Percentiles rank a stretch among this genome's conserved stretches.
Evolutionary conservation across 1,140 invertebrate genomes (phyloP).

Genomic region (Zaprionus vittiger): DNA sequence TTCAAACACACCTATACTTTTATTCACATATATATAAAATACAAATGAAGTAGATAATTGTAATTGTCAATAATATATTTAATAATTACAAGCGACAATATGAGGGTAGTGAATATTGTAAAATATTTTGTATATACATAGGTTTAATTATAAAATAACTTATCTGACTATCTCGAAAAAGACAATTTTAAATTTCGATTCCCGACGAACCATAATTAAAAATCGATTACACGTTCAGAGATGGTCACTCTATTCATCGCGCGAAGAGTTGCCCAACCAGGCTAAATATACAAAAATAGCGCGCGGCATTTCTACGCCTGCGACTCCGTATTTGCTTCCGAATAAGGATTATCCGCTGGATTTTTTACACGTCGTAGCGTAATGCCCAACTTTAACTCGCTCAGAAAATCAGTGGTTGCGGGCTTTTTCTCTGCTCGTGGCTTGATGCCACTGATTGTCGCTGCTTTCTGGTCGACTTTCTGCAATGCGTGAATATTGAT

Average conservation of each 20-base stretch:
- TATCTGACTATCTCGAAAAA: neutral
- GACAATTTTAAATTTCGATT: constrained; percentile 26
- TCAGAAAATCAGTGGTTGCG: constrained; percentile 62
- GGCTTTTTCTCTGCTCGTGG: constrained; percentile 69
- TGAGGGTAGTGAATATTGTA: neutral
- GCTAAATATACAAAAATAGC: neutral
- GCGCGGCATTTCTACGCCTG: constrained; percentile 49
- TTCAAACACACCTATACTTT: constrained; percentile 10
- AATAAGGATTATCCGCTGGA: constrained; percentile 64
- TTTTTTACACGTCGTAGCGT: constrained; percentile 68
- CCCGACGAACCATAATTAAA: neutral
- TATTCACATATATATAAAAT: constrained; percentile 18
- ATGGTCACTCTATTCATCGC: constrained; percentile 10
- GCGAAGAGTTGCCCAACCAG: constrained; percentile 25
- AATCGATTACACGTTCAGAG: neutral
- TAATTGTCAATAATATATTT: constrained; percentile 31
- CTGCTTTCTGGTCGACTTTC: constrained; percentile 76
- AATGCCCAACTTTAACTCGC: constrained; percentile 73
- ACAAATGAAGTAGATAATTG: constrained; percentile 5
- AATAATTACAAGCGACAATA: neutral
- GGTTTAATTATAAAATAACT: neutral
- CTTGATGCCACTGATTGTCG: constrained; percentile 72
- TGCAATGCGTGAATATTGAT: constrained; percentile 27
- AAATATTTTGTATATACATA: constrained; percentile 1
- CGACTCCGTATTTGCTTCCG: constrained; percentile 52